Percentiles rank a stretch among this genome's conserved stretches.
phyloP scores from a whole-genome alignment of 2,888 invertebrate species.

The Drosophila borborema region DNA sequence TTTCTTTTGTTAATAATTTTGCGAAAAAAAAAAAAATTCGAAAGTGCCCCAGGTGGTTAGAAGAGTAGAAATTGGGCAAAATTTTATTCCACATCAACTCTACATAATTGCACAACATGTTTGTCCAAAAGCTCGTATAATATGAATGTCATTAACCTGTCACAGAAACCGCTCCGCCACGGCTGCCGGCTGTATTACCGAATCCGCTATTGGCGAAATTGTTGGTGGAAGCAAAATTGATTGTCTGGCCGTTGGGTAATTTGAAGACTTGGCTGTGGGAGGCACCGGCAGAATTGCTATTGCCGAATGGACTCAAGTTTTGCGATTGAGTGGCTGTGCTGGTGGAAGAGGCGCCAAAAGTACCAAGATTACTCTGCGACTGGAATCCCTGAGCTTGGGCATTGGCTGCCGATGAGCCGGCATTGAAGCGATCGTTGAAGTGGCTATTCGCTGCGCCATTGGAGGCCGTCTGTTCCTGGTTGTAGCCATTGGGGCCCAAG shows the following conservation, averaged over 20 bases:
- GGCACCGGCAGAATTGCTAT: slow-evolving; percentile 82
- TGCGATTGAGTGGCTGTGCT: slow-evolving; percentile 83
- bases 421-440: slow-evolving; percentile 68
- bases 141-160: slow-evolving; percentile 38
- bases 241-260: slow-evolving; percentile 84
- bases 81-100: neutral
- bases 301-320: slow-evolving; percentile 69
- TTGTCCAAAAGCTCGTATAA: neutral
- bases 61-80: neutral
- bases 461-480: slow-evolving; percentile 79
- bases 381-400: slow-evolving; percentile 84
- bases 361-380: slow-evolving; percentile 74
- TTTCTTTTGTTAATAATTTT: neutral
- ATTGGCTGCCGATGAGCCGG: slow-evolving; percentile 80
- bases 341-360: slow-evolving; percentile 84
- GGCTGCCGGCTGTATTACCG: slow-evolving; percentile 71
- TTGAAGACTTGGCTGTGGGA: slow-evolving; percentile 83
- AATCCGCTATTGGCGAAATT: slow-evolving; percentile 80
- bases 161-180: slow-evolving; percentile 76
- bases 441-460: slow-evolving; percentile 78
- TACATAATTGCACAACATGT: neutral
- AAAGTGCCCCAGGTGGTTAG: neutral
- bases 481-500: slow-evolving; percentile 56
- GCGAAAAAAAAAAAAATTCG: neutral
- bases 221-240: slow-evolving; percentile 84